phyloP scores from a whole-genome alignment of 2,797 vertebrate species.

The Mus spretus region DNA sequence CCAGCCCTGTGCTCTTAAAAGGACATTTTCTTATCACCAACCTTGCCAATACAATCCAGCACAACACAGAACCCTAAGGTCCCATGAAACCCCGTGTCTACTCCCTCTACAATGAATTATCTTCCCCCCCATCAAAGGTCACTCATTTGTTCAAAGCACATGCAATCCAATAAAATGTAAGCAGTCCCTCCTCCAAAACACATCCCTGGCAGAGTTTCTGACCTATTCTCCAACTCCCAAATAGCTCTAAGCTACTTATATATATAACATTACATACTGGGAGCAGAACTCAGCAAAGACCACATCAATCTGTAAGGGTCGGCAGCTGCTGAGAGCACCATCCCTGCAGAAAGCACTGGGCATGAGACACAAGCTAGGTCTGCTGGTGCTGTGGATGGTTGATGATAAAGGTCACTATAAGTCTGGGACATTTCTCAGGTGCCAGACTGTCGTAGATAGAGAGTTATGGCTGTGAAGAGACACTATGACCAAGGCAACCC shows the following conservation, averaged over 20 bases:
- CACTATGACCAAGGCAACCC: neutral
- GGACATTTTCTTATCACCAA: slow-evolving; percentile 4
- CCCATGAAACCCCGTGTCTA: neutral
- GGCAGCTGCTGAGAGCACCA: neutral
- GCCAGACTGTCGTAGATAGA: neutral
- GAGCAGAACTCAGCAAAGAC: neutral
- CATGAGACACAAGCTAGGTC: neutral
- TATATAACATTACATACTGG: neutral
- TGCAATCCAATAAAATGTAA: slow-evolving; percentile 37
- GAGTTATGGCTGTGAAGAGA: neutral
- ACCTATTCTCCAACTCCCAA: neutral
- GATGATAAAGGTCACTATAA: neutral
- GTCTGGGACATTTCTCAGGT: slow-evolving; percentile 7
- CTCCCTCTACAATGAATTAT: neutral
- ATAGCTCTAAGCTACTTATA: neutral
- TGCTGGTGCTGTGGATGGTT: neutral
- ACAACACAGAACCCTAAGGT: neutral
- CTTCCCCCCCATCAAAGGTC: neutral
- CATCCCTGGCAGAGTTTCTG: neutral
- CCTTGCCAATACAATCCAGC: neutral
- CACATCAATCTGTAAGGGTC: neutral
- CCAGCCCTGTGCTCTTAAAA: slow-evolving; percentile 21
- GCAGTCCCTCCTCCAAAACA: neutral
- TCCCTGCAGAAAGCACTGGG: neutral
- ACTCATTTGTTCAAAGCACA: slow-evolving; percentile 22